Evolutionary conservation across 2,113 vertebrate species (phyloP).

Genomic region (Picathartes gymnocephalus): DNA sequence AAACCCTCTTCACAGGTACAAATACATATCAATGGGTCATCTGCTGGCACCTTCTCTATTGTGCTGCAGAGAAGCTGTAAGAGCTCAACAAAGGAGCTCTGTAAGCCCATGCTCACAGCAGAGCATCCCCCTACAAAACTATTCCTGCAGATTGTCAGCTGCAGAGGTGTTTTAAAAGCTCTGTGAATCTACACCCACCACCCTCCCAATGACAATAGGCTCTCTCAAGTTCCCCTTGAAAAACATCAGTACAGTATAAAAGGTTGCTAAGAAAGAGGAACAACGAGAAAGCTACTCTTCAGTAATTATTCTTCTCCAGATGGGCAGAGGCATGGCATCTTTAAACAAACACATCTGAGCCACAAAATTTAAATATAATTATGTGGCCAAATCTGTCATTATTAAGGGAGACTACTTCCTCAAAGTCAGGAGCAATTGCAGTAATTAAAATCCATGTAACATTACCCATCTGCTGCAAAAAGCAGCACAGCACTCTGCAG

Average conservation of each 20-base stretch:
- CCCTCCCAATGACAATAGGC: neutral
- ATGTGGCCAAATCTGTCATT: neutral
- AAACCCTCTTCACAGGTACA: neutral
- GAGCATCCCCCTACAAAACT: neutral
- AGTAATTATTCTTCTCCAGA: neutral
- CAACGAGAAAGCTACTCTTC: neutral
- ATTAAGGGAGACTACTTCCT: neutral
- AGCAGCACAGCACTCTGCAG: neutral
- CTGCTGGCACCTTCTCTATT: neutral
- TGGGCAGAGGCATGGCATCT: neutral
- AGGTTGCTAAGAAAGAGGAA: neutral
- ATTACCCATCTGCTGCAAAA: constrained; percentile 26
- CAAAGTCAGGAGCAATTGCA: constrained; percentile 32
- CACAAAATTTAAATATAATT: neutral
- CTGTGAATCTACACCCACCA: neutral
- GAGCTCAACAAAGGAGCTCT: neutral
- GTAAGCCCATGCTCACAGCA: neutral
- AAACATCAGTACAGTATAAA: neutral
- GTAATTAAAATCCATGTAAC: constrained; percentile 19
- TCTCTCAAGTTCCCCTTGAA: neutral
- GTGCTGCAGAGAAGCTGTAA: neutral
- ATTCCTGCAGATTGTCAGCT: neutral
- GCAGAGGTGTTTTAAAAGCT: neutral
- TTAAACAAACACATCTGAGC: neutral
- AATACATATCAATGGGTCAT: neutral